phyloP scores from a whole-genome alignment of 2,113 vertebrate genomes.

The Lutjanus erythropterus region DNA sequence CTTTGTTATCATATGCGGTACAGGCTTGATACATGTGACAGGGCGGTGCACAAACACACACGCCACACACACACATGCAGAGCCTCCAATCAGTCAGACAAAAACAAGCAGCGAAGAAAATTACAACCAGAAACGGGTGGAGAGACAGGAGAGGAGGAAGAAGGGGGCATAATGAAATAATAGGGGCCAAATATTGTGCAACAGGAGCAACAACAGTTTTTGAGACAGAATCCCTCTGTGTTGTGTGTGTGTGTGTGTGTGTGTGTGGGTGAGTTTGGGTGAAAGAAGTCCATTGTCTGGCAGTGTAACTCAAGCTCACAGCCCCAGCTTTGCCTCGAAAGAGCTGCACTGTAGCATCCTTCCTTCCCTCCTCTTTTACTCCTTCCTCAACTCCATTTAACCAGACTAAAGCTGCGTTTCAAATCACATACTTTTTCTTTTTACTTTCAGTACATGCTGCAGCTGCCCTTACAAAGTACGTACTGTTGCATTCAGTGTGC shows the following conservation, averaged over 20 bases:
- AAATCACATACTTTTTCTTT: no score
- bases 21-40: constrained; percentile 42
- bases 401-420: no score
- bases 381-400: neutral
- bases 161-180: constrained; percentile 69
- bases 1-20: constrained; percentile 55
- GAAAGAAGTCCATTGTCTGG: constrained; percentile 80
- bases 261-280: constrained; percentile 35
- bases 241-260: constrained; percentile 10
- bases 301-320: constrained; percentile 68
- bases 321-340: constrained; percentile 49
- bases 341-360: constrained; percentile 48
- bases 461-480: no score
- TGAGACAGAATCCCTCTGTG: constrained; percentile 58
- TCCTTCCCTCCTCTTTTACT: constrained; percentile 26
- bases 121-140: constrained; percentile 50
- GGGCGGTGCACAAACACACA: neutral
- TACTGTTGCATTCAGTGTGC: no score
- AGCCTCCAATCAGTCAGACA: constrained; percentile 43
- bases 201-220: constrained; percentile 69
- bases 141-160: constrained; percentile 41
- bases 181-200: constrained; percentile 75
- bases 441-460: no score
- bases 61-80: constrained; percentile 13
- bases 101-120: constrained; percentile 57